Evolutionary conservation across 2,797 vertebrate genomes (phyloP).

Genomic region (Phoeniculus purpureus): DNA sequence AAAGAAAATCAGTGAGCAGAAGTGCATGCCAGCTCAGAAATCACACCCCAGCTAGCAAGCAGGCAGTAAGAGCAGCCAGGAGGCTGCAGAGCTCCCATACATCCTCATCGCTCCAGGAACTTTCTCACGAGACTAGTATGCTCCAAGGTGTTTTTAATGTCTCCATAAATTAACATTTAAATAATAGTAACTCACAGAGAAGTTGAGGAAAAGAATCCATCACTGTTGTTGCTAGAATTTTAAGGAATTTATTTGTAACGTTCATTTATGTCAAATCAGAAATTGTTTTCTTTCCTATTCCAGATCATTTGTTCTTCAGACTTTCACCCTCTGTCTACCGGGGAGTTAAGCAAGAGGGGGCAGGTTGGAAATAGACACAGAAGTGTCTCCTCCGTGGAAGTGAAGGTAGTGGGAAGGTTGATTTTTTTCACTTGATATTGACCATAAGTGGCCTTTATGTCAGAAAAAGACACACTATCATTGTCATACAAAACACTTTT

Average conservation of each 20-base stretch:
- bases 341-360: not conserved
- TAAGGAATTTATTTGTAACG: not conserved
- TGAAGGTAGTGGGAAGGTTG: not conserved
- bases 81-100: conserved; percentile 13
- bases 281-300: not conserved
- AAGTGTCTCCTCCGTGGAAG: not conserved
- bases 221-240: not conserved
- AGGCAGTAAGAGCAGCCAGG: conserved; percentile 2
- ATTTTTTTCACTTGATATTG: not conserved
- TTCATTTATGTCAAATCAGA: conserved; percentile 1
- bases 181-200: not conserved
- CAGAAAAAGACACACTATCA: not conserved
- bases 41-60: not conserved
- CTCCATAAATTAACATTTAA: conserved; percentile 45
- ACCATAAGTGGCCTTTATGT: not conserved
- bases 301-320: not conserved
- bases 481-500: not conserved
- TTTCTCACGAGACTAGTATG: not conserved
- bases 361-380: not conserved
- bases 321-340: not conserved
- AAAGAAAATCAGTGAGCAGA: not conserved
- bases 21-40: not conserved
- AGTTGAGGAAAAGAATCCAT: not conserved
- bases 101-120: conserved; percentile 5
- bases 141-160: not conserved